A percentile compares a stretch with the other conserved stretches of the same genome.
Evolutionary conservation across 64 coral and sea anemone genomes (phyloP).

Genomic region (Exaiptasia diaphana): DNA sequence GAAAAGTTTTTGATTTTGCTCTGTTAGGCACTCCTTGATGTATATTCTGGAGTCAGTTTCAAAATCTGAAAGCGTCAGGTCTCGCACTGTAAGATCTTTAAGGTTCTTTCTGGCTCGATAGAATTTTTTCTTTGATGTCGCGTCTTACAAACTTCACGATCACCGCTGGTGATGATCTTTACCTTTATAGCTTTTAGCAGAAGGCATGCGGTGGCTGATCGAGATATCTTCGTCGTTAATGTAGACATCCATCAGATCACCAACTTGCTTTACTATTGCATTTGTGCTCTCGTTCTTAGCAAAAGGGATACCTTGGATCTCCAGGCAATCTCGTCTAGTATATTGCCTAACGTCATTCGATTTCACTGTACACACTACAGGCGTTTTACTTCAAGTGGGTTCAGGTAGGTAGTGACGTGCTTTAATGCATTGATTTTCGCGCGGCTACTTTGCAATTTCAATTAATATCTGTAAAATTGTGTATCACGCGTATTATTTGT

Average conservation of each 20-base stretch:
- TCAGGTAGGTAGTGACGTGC: too few species aligned
- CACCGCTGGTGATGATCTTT: background rate
- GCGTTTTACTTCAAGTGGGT: too few species aligned
- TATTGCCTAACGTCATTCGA: background rate
- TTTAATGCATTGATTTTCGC: too few species aligned
- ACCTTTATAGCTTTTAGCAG: background rate
- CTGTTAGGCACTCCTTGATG: background rate
- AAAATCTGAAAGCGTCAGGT: background rate
- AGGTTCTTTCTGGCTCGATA: background rate
- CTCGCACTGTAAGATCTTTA: background rate
- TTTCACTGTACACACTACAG: too few species aligned
- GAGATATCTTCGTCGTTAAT: conserved; percentile 1
- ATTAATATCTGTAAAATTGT: too few species aligned
- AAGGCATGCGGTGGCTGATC: background rate
- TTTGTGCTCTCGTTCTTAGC: background rate
- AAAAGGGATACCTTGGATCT: background rate
- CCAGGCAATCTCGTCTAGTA: background rate
- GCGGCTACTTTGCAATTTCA: too few species aligned
- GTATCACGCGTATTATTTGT: too few species aligned
- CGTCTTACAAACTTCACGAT: conserved; percentile 21
- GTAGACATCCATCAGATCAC: background rate
- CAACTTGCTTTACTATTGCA: background rate
- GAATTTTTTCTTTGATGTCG: background rate
- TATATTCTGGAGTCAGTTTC: background rate
- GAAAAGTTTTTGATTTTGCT: background rate